Evolutionary conservation across 2,113 vertebrate genomes (phyloP), one percentile per base, ranked within the genome.

Genomic region (Semnornis frantzii): DNA sequence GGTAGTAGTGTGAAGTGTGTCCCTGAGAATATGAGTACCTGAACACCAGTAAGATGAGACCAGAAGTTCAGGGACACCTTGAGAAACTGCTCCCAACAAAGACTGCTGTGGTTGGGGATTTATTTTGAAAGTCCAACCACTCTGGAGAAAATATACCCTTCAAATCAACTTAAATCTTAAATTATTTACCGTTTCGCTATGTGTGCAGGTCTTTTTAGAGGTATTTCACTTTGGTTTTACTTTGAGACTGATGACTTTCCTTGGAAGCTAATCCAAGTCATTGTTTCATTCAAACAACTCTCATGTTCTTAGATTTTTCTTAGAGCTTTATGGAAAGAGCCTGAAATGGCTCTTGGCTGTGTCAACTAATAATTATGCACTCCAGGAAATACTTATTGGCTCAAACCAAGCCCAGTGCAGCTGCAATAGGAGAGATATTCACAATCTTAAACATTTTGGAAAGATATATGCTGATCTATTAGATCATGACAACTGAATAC

Each of bases 371-470:
- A 90, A 74, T 90, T 81, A 85, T 23, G 5, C 33, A 16, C 84
- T 72, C 34, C 68, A 89, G 74, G 34, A 95, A 93, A 87, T 81
- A 92, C 33, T 50, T 84, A 85, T 54, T 78, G 34, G 37, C 39
- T 93, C 54, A 83, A 83, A 87, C 54, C 60, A 92, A 95, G 74
- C 37, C 50, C 85, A 62, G 39, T 59, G 39, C 42, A 81, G 50
- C 59, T 96, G 48, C 50, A 62, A 28, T 14, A 57, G 25, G 84
- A 69, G 77, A 87, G 34, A 74, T 57, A 31, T 60, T 95, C 23
- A 60, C 70, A 60, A 81, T 31, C 48, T 78, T 81, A 75, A 85
- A 60, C 6, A 54, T 72, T 14, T 87, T 95, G 39, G 63, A 80
- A 91, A 80, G 33, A 59, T n/a, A 25, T 23, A 30, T 58, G 34